Evolutionary conservation across 1,140 invertebrate species (phyloP).

Genomic region (Drosophila baimaii): DNA sequence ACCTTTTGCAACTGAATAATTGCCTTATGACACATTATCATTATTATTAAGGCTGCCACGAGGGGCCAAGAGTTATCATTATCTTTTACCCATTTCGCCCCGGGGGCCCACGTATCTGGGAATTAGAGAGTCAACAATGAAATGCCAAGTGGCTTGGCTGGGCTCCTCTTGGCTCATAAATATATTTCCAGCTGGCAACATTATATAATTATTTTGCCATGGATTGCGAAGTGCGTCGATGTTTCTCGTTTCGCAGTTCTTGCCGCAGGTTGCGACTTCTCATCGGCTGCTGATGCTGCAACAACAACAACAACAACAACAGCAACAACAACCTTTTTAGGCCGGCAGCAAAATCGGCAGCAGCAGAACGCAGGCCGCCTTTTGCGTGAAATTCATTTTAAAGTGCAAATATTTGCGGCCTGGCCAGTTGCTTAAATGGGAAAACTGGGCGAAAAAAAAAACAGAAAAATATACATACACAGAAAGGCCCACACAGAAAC

Average conservation of each 20-base stretch:
- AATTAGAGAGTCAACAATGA: slow-evolving; percentile 58
- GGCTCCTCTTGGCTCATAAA: slow-evolving; percentile 54
- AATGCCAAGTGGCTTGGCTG: slow-evolving; percentile 47
- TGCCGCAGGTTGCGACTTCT: slow-evolving; percentile 26
- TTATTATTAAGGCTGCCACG: slow-evolving; percentile 66
- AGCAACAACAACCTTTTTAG: slow-evolving; percentile 50
- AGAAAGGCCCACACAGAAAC: slow-evolving; percentile 23
- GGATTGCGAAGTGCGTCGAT: slow-evolving; percentile 40
- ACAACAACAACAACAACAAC: slow-evolving; percentile 6
- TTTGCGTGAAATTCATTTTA: slow-evolving; percentile 67
- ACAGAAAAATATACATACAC: slow-evolving; percentile 1
- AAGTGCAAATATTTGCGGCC: slow-evolving; percentile 76
- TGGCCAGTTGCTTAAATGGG: slow-evolving; percentile 52
- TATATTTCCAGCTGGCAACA: slow-evolving; percentile 69
- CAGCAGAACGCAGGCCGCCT: slow-evolving; percentile 33
- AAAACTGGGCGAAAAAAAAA: slow-evolving; percentile 31
- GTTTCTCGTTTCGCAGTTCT: slow-evolving; percentile 30
- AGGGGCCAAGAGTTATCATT: slow-evolving; percentile 47
- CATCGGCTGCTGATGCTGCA: slow-evolving; percentile 3
- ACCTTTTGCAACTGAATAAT: slow-evolving; percentile 80
- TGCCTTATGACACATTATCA: slow-evolving; percentile 83
- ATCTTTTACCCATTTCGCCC: slow-evolving; percentile 51
- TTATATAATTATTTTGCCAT: slow-evolving; percentile 78
- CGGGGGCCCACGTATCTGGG: slow-evolving; percentile 28
- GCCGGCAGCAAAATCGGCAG: slow-evolving; percentile 43